A percentile compares a stretch with the other conserved stretches of the same genome.
phyloP scores from a whole-genome alignment of 1,140 invertebrate genomes.

The Lysiphlebus fabarum region DNA sequence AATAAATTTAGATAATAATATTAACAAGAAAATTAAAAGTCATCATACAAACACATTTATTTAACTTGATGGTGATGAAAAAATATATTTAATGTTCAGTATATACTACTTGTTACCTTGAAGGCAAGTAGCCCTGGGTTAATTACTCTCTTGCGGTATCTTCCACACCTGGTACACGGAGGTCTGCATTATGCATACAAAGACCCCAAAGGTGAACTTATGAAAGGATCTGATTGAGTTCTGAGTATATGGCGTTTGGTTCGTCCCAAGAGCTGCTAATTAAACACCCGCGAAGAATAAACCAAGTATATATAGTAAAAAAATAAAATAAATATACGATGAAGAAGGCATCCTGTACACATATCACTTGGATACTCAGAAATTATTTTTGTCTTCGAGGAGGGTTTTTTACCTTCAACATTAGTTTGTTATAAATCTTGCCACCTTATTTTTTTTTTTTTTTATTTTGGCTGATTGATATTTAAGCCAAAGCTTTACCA shows the following conservation, averaged over 20 bases:
- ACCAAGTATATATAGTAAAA: no score
- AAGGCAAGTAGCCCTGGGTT: conserved; percentile 30
- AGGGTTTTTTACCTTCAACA: conserved; percentile 12
- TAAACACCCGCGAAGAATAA: conserved; percentile 53
- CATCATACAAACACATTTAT: background rate
- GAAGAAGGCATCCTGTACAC: background rate
- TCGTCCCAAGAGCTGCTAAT: conserved; percentile 50
- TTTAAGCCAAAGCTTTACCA: conserved; percentile 49
- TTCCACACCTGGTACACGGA: conserved; percentile 20
- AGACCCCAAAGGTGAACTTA: conserved; percentile 38
- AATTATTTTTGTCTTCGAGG: conserved; percentile 23
- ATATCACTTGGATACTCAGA: conserved; percentile 17
- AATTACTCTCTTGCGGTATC: conserved; percentile 35
- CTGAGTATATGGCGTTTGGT: conserved; percentile 54
- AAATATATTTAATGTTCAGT: conserved; percentile 8
- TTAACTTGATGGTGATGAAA: background rate
- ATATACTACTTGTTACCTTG: background rate
- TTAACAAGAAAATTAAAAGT: no score
- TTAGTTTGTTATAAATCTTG: background rate
- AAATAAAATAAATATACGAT: background rate
- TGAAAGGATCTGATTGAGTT: conserved; percentile 57
- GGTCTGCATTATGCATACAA: conserved; percentile 50
- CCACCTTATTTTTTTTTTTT: conserved; percentile 21
- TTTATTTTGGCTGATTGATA: conserved; percentile 52
- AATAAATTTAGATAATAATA: no score